Percentiles rank a stretch among this genome's conserved stretches.
Conservation (phyloP, 2,888 invertebrate species). For the Tetramorium bicarinatum region DNA sequence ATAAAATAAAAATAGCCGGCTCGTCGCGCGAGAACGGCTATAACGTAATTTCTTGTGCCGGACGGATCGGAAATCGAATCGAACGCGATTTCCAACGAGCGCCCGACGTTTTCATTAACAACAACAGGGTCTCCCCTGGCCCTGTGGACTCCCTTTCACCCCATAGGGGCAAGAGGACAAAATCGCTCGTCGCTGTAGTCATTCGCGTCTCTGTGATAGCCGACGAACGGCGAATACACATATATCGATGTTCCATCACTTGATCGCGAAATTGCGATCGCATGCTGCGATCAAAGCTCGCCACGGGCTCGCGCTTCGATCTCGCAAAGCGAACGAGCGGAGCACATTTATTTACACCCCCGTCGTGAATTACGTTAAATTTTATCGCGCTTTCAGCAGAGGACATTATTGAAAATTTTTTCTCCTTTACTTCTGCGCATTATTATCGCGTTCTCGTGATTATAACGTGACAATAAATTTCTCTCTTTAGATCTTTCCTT, state of each 20-base stretch:
- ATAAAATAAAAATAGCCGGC: conserved; percentile 56
- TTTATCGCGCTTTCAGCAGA: background rate
- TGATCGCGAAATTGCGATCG: conserved; percentile 11
- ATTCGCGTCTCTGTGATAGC: background rate
- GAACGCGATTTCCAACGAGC: conserved; percentile 25
- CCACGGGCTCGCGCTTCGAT: background rate
- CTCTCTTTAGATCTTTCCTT: background rate
- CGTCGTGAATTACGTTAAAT: background rate
- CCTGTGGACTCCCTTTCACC: background rate
- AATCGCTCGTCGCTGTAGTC: background rate
- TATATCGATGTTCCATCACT: background rate
- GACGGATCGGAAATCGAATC: conserved; percentile 51
- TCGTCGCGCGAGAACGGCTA: conserved; percentile 51
- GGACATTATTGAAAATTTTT: conserved; percentile 2
- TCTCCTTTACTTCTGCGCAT: no score
- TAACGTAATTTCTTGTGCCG: conserved; percentile 47
- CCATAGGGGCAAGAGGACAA: background rate
- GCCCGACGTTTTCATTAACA: conserved; percentile 49
- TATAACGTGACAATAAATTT: background rate
- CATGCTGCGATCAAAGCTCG: background rate
- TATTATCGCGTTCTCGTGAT: background rate
- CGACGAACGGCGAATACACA: background rate
- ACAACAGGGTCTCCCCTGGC: background rate
- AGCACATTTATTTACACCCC: background rate
- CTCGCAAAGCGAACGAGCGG: background rate